Evolutionary conservation across 2,797 vertebrate genomes (phyloP), one percentile per base, ranked within the genome.

Genomic region (Lutra lutra): DNA sequence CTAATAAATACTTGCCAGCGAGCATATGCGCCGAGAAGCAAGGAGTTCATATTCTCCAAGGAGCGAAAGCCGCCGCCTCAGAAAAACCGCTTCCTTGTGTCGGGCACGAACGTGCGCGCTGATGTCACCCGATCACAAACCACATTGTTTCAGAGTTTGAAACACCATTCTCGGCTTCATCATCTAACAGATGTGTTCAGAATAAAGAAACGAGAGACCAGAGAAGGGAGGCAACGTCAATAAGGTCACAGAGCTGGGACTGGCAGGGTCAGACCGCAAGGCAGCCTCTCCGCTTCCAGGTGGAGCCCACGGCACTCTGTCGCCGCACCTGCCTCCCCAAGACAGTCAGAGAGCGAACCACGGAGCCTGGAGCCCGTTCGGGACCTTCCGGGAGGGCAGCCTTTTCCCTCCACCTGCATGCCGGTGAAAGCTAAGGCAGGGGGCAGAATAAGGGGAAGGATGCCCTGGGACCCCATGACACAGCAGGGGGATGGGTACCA

Each of bases 381-480:
- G 84, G 6, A 60, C 87, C 68, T 58, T 13, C n/a, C 4, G 0
- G 54, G 72, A 58, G 23, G 0, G 1, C 2, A 0, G 6, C 3
- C 7, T 29, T n/a, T 38, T n/a, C 43, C 62, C 38, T 14, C 48
- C 7, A 32, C 1, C 1, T 25, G 0, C 0, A 0, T 29, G 20
- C 14, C 43, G 32, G 7, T 5, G 1, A 54, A 40, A 43, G 54
- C 54, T n/a, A 5, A 1, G 10, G 20, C 13, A 0, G 3, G 2
- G 10, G 10, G 5, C 14, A 0, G 4, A 17, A 35, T 56, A 56
- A 73, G 0, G 8, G 58, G 82, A 7, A 23, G 5, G 32, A n/a
- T 7, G 35, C 1, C 0, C 1, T 0, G 35, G 4, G 83, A 35
- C 4, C 54, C 54, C 0, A 0, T 2, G 20, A 32, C 40, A 1